phyloP scores from a whole-genome alignment of 2,113 vertebrate genomes.

The Pseudonaja textilis region DNA sequence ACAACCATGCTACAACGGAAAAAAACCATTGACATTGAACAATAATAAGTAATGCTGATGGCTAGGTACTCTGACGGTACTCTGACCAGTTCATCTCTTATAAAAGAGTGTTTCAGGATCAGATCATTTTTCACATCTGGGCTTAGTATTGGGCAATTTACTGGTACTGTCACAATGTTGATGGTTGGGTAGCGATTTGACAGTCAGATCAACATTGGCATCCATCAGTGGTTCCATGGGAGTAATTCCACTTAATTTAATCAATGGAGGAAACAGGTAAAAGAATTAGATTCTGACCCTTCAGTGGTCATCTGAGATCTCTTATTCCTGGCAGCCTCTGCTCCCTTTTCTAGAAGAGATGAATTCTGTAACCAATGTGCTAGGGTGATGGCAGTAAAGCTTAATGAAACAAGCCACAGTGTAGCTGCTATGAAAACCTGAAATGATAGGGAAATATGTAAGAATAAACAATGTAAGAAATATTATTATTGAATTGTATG shows the following conservation, averaged over 20 bases:
- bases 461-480: too few relatives aligned
- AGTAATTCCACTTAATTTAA: background rate
- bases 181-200: background rate
- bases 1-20: background rate
- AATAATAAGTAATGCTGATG: background rate
- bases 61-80: background rate
- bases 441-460: too few relatives aligned
- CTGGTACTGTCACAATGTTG: background rate
- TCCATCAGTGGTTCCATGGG: background rate
- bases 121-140: background rate
- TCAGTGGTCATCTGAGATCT: background rate
- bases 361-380: background rate
- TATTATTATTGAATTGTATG: too few relatives aligned
- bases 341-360: background rate
- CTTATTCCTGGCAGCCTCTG: background rate
- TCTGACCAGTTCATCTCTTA: background rate
- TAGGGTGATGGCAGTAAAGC: background rate
- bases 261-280: background rate
- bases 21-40: background rate
- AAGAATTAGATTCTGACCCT: background rate
- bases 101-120: background rate
- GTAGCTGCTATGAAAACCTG: background rate
- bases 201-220: background rate
- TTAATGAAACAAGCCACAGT: background rate
- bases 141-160: background rate